A percentile compares a stretch with the other conserved stretches of the same genome.
Conservation (phyloP, 2,888 invertebrate genomes). For the Gnatocerus cornutus region DNA sequence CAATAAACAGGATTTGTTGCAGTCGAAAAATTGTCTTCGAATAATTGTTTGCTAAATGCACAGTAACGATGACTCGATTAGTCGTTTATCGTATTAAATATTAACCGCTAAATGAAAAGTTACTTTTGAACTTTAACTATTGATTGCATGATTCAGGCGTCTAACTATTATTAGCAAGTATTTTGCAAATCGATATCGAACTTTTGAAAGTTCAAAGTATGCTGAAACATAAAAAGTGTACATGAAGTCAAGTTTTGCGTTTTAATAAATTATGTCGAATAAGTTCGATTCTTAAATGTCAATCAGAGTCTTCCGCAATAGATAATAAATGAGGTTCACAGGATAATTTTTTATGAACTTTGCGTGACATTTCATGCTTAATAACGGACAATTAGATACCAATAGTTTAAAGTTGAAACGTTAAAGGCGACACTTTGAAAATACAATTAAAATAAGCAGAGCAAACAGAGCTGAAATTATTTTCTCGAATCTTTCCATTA, state of each 20-base stretch:
- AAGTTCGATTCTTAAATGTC: constrained; percentile 22
- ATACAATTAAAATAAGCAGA: too few species aligned
- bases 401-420: background rate
- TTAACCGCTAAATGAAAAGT: background rate
- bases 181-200: constrained; percentile 14
- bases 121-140: constrained; percentile 4
- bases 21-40: too few species aligned
- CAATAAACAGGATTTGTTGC: too few species aligned
- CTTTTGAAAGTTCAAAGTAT: constrained; percentile 17
- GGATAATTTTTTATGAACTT: constrained; percentile 18
- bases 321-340: constrained; percentile 7
- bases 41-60: too few species aligned
- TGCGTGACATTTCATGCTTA: constrained; percentile 20
- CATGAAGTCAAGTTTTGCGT: background rate
- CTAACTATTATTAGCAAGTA: constrained; percentile 12
- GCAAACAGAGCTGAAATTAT: too few species aligned
- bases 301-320: constrained; percentile 5
- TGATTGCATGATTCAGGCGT: background rate
- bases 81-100: background rate
- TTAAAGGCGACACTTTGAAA: too few species aligned
- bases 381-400: background rate
- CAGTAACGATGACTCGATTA: background rate
- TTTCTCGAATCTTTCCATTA: background rate
- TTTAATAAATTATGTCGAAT: constrained; percentile 17
- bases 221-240: constrained; percentile 7